Evolutionary conservation across 1,140 invertebrate species (phyloP), one percentile per base, ranked within the genome.

Genomic region (Bombus polaris): DNA sequence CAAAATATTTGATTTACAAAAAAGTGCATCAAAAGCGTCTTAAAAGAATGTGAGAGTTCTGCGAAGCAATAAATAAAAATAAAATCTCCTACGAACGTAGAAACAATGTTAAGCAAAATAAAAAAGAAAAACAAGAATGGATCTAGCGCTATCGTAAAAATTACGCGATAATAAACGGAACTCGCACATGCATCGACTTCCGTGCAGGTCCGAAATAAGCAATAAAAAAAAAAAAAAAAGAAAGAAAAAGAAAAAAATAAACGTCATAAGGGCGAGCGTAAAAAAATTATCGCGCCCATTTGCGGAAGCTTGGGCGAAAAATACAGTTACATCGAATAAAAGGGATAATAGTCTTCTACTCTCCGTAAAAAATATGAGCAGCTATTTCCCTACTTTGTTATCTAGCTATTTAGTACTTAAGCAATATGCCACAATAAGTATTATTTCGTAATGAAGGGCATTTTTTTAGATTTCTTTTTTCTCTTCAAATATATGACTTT

Each of bases 361-460:
- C 78, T 84, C 80, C 76, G 37, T 88, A 87, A 84, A 87, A 88
- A 88, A 88, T 86, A 87, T 87, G 82, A 87, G 82, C 73, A 85
- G 75, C 82, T 77, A 83, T 82, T 82, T 83, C 68, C 71, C 87
- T 81, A 66, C 74, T 75, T 80, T 37, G 39, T 78, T 53, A 42
- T 22, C 53, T 71, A 78, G 62, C 73, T 85, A 62, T 62, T 62
- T 62, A 87, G 44, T 80, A n/a, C 9, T 78, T 66, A 81, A 76
- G 74, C 72, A 87, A 83, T 88, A 89, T 44, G 79, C 44, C 70
- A 81, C 57, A 57, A 81, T 72, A 85, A 85, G 70, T 81, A n/a
- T 81, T 66, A 35, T 70, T 81, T 81, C 59, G 0, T 42, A 70
- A 72, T 39, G 47, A 65, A 75, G 75, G 13, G 35, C 68, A 15